A percentile compares a stretch with the other conserved stretches of the same genome.
Evolutionary conservation across 1,140 invertebrate species (phyloP).

Genomic region (Caenorhabditis inopinata): DNA sequence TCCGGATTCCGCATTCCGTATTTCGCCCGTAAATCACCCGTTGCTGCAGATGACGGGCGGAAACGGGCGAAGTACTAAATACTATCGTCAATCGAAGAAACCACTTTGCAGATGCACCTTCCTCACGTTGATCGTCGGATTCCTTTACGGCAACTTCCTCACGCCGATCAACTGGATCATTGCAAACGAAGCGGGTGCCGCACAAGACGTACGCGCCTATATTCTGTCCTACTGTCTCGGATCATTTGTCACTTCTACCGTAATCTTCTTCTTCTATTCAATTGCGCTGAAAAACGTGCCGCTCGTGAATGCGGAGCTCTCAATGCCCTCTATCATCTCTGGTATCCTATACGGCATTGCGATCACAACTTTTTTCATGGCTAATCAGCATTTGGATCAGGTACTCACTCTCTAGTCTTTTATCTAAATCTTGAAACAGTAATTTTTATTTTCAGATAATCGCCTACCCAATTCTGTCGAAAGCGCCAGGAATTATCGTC

Average conservation of each 20-base stretch:
- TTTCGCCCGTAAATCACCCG: no score
- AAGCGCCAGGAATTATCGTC: constrained; percentile 19
- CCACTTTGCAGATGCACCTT: constrained; percentile 22
- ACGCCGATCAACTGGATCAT: constrained; percentile 28
- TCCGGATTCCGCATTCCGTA: no score
- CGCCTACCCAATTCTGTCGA: constrained; percentile 30
- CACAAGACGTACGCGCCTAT: background rate
- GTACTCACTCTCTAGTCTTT: background rate
- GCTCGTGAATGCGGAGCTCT: constrained; percentile 28
- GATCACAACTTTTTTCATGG: constrained; percentile 10
- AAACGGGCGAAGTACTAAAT: no score
- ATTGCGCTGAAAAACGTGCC: background rate
- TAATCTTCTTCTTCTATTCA: constrained; percentile 13
- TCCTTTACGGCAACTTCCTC: constrained; percentile 36
- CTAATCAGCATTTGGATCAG: constrained; percentile 36
- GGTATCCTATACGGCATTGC: constrained; percentile 34
- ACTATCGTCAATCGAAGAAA: no score
- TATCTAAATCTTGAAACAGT: no score
- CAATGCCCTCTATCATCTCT: background rate
- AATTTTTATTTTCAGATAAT: constrained; percentile 35
- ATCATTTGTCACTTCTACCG: constrained; percentile 21
- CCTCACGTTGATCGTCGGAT: constrained; percentile 9
- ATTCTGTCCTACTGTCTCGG: constrained; percentile 28
- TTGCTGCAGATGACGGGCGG: no score
- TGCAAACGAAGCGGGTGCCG: background rate